Evolutionary conservation across 2,797 vertebrate genomes (phyloP), one percentile per base, ranked within the genome.

Genomic region (Sebastiscus albofasciatus): DNA sequence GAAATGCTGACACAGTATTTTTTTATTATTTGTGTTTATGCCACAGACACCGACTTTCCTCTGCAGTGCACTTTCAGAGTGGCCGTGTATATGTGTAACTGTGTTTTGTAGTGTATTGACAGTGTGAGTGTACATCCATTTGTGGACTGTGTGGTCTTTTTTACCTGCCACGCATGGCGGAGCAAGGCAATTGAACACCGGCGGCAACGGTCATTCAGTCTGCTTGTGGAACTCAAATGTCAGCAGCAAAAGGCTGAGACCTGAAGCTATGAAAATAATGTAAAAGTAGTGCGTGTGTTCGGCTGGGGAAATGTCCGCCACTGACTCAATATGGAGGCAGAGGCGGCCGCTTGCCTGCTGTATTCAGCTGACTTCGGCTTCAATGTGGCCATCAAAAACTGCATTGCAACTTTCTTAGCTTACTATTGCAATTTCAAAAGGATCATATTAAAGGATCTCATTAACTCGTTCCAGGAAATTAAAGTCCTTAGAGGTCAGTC

Each of bases 161-260:
- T 80, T 84, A 78, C 75, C 72, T 76, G 77, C 67, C 77, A 87
- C 39, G 81, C 89, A 86, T 86, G 83, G 79, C n/a, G 8, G 77
- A 87, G 66, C 85, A 84, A 75, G 46, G 68, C 81, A 87, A 89
- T 86, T 78, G 82, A 87, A 81, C 76, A 82, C 73, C 24, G 58
- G 73, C 39, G 26, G 84, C 75, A 58, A 56, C 56, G 39, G 68
- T 83, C 80, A 75, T 82, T 85, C 81, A 42, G 46, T 67, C 71
- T 39, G 76, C 58, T 58, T 3, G 52, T 75, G 79, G 46, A 86
- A 82, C 77, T 75, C 61, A 83, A 89, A 89, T 87, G 89, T 87
- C 87, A 90, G 81, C 67, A 66, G 71, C 22, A 65, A 58, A 79
- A 79, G 58, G 76, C 59, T 80, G 49, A 75, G 56, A 83, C 75